Conservation (phyloP, 2,797 vertebrate genomes). For the Allobates femoralis region DNA sequence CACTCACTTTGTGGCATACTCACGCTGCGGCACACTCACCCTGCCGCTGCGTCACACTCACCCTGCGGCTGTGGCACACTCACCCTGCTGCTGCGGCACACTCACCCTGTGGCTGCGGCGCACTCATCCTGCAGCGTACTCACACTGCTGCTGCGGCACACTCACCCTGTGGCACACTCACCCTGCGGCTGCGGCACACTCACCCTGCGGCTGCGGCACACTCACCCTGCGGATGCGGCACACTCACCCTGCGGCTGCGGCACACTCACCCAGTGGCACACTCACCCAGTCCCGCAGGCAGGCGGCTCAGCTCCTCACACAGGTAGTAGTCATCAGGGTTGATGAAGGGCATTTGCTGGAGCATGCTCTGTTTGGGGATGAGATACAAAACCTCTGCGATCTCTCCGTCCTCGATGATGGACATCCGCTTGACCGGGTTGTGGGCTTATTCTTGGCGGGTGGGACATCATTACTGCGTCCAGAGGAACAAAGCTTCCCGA, state of each 20-base stretch:
- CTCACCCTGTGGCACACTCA: too few species aligned
- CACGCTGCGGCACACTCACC: too few species aligned
- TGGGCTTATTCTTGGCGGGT: conserved; percentile 75
- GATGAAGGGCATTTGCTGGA: conserved; percentile 84
- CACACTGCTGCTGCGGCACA: conserved; percentile 32
- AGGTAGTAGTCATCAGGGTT: conserved; percentile 84
- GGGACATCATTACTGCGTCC: conserved; percentile 76
- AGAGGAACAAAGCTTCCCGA: conserved; percentile 85
- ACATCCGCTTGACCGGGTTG: conserved; percentile 80
- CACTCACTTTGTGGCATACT: too few species aligned
- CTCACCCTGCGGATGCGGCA: too few species aligned
- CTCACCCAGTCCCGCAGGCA: conserved; percentile 72
- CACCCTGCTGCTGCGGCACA: too few species aligned
- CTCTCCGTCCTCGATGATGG: conserved; percentile 82
- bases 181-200: too few species aligned
- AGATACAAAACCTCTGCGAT: conserved; percentile 82
- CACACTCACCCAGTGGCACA: conserved; percentile 76
- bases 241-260: conserved; percentile 23
- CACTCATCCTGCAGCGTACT: too few species aligned
- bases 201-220: too few species aligned
- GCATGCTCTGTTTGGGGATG: conserved; percentile 81
- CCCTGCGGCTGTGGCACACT: too few species aligned
- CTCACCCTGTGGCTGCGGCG: too few species aligned
- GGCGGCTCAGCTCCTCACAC: conserved; percentile 75
- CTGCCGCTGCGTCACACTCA: too few species aligned